These are phyloP conservation scores for Lycocerus yunnanus DNA, from an alignment of 2,888 invertebrate species.

Conservation along the genomic window DNA sequence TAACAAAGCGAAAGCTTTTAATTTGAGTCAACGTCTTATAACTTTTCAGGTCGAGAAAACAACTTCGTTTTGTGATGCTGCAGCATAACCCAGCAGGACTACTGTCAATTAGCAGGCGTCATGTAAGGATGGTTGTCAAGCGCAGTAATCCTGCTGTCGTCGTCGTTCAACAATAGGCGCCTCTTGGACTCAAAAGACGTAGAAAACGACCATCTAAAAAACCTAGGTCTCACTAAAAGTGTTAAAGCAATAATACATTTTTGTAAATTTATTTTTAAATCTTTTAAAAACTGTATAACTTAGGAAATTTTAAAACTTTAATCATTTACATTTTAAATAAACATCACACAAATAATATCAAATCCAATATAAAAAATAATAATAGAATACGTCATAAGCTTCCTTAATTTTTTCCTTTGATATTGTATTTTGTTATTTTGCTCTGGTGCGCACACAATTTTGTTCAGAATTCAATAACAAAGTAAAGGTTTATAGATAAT, in stretches of 20 bases:
- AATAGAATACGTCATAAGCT: not conserved
- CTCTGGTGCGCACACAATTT: slow-evolving; percentile 21
- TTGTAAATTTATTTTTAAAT: not conserved
- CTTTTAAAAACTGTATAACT: too few relatives aligned
- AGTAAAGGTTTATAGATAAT: slow-evolving; percentile 40
- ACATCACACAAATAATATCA: not conserved
- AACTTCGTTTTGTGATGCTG: slow-evolving; percentile 16
- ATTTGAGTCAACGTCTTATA: not conserved
- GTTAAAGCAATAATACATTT: not conserved
- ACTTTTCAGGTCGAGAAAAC: slow-evolving; percentile 11
- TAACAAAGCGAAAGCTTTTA: slow-evolving; percentile 13
- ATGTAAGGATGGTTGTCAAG: slow-evolving; percentile 30
- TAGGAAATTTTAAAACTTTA: too few relatives aligned
- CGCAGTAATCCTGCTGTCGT: slow-evolving; percentile 31
- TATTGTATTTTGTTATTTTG: slow-evolving; percentile 13
- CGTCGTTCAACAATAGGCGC: slow-evolving; percentile 26
- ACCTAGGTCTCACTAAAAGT: not conserved
- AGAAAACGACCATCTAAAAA: slow-evolving; percentile 19
- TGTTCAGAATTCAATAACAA: slow-evolving; percentile 43
- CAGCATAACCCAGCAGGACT: slow-evolving; percentile 32
- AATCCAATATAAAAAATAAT: slow-evolving; percentile 7
- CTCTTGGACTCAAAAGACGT: slow-evolving; percentile 24
- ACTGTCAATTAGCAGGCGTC: slow-evolving; percentile 36
- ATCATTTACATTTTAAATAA: not conserved
- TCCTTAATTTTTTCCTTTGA: slow-evolving; percentile 20